These are phyloP conservation scores for Epistrophella euchroma DNA, from an alignment of 2,888 invertebrate species.

Conservation along the genomic window DNA sequence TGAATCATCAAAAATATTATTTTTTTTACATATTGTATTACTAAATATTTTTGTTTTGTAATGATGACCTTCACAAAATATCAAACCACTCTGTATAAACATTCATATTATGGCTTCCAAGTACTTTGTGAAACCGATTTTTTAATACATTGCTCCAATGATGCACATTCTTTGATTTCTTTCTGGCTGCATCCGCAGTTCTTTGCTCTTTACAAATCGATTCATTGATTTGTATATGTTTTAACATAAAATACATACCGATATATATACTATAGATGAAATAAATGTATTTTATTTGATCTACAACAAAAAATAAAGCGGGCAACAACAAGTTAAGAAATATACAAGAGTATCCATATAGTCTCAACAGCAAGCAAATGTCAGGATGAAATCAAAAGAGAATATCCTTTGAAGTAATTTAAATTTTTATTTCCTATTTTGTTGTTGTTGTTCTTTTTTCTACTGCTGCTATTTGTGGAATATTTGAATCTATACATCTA, in stretches of 20 bases:
- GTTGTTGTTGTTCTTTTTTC: neutral
- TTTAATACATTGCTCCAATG: conserved; percentile 39
- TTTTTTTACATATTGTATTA: too few relatives aligned
- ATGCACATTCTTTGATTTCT: conserved; percentile 45
- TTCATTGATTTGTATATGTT: conserved; percentile 22
- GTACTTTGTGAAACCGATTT: conserved; percentile 50
- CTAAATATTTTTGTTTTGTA: too few relatives aligned
- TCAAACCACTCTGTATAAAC: neutral
- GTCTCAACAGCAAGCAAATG: conserved; percentile 38
- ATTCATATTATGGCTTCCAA: neutral
- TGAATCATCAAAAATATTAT: too few relatives aligned
- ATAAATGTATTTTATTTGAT: conserved; percentile 5
- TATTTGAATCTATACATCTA: conserved; percentile 22
- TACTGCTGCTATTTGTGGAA: conserved; percentile 8
- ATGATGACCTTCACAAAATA: too few relatives aligned
- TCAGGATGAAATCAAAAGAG: conserved; percentile 66
- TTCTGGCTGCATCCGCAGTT: conserved; percentile 23
- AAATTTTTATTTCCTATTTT: conserved; percentile 59
- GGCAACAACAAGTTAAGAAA: conserved; percentile 17
- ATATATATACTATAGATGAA: conserved; percentile 11
- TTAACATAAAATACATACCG: neutral
- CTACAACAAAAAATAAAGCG: conserved; percentile 2
- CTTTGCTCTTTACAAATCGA: conserved; percentile 43
- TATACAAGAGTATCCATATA: conserved; percentile 4
- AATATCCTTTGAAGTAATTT: conserved; percentile 66